These are phyloP conservation scores for Micronycteris hirsuta DNA, from an alignment of 2,113 vertebrate species.

Conservation along the genomic window DNA sequence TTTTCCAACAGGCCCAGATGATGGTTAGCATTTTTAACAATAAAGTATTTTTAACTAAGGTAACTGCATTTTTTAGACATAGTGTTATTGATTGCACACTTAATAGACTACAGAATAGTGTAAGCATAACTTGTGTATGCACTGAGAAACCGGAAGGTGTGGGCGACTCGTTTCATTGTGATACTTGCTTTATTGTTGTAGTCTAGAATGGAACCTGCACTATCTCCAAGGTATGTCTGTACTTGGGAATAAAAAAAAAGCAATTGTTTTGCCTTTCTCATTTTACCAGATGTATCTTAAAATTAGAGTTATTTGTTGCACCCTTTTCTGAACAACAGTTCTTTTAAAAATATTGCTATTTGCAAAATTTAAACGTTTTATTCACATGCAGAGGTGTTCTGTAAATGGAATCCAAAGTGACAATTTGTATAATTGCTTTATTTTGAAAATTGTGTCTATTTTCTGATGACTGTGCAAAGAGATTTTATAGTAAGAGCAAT, in stretches of 20 bases:
- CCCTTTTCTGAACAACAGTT: not conserved
- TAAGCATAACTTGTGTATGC: not conserved
- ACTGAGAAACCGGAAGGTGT: not conserved
- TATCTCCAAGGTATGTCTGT: not conserved
- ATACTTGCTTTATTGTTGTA: not conserved
- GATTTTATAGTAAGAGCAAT: slow-evolving; percentile 59
- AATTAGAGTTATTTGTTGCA: not conserved
- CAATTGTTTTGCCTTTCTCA: not conserved
- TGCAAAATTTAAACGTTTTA: slow-evolving; percentile 61
- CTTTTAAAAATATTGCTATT: slow-evolving; percentile 34
- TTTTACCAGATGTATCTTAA: slow-evolving; percentile 16
- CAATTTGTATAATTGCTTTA: slow-evolving; percentile 46
- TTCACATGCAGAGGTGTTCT: slow-evolving; percentile 41
- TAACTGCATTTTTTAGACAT: not conserved
- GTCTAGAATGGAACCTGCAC: not conserved
- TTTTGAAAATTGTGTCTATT: slow-evolving; percentile 55
- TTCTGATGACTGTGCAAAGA: slow-evolving; percentile 63
- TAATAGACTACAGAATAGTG: not conserved
- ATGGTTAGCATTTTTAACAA: not conserved
- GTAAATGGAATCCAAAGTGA: slow-evolving; percentile 50
- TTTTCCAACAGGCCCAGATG: not conserved
- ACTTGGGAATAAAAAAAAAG: slow-evolving; percentile 17
- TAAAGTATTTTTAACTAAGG: not conserved
- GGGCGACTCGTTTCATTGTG: not conserved
- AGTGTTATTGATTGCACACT: not conserved